Conservation (phyloP, 2,113 vertebrate genomes). For the Python bivittatus region DNA sequence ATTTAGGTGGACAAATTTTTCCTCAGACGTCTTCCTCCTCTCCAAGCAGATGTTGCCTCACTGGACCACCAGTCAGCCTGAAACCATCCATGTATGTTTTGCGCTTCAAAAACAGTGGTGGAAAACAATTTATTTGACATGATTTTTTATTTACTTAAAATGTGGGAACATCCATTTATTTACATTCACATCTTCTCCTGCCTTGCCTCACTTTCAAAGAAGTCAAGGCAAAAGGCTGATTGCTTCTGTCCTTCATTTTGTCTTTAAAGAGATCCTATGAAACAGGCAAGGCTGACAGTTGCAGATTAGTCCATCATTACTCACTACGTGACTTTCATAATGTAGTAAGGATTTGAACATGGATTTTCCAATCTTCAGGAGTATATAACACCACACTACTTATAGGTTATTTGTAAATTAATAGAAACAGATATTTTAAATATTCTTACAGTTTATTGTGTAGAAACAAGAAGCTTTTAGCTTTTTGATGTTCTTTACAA, state of each 20-base stretch:
- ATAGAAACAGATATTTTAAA: no score
- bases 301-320: no score
- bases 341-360: background rate
- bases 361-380: no score
- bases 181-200: background rate
- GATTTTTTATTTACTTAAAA: background rate
- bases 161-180: background rate
- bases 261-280: no score
- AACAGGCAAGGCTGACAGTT: background rate
- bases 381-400: no score
- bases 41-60: background rate
- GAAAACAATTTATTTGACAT: background rate
- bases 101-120: background rate
- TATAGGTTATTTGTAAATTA: no score
- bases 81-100: background rate
- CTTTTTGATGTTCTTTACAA: no score
- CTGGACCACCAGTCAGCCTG: background rate
- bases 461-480: no score
- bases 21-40: background rate
- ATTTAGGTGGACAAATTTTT: background rate
- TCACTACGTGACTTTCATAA: background rate
- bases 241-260: background rate
- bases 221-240: background rate
- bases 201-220: background rate
- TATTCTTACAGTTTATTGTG: no score